Conservation (phyloP, 2,797 vertebrate species). For the Amphiprion clarkii region DNA sequence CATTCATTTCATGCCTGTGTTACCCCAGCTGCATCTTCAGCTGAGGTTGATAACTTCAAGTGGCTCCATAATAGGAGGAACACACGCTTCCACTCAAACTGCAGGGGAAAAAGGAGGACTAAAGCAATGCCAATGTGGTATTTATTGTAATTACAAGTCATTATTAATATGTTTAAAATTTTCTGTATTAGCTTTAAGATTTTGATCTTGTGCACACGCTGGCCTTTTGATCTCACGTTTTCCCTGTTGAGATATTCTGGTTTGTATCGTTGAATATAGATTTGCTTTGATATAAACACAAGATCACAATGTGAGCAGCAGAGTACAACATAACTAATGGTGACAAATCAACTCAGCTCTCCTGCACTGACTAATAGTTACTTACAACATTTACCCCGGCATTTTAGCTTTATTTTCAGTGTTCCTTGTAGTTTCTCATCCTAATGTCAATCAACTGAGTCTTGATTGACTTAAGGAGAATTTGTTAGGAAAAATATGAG, state of each 20-base stretch:
- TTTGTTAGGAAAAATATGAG: slow-evolving; percentile 12
- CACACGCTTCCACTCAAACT: slow-evolving; percentile 24
- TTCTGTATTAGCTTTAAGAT: slow-evolving; percentile 15
- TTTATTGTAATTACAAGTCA: slow-evolving; percentile 47
- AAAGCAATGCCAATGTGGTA: slow-evolving; percentile 7
- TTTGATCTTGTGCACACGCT: slow-evolving; percentile 37
- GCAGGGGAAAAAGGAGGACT: not conserved
- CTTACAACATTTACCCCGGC: slow-evolving; percentile 28
- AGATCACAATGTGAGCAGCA: slow-evolving; percentile 32
- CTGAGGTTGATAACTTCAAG: slow-evolving; percentile 55
- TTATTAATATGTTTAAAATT: slow-evolving; percentile 33
- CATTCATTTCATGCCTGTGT: slow-evolving; percentile 76
- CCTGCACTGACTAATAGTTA: slow-evolving; percentile 34
- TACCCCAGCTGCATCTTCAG: slow-evolving; percentile 68
- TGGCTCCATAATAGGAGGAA: slow-evolving; percentile 25
- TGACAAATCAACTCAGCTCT: slow-evolving; percentile 43
- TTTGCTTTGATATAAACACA: slow-evolving; percentile 26
- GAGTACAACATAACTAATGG: slow-evolving; percentile 27
- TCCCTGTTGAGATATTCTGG: slow-evolving; percentile 33
- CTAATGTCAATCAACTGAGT: slow-evolving; percentile 26
- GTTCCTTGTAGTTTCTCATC: slow-evolving; percentile 24
- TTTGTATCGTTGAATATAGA: slow-evolving; percentile 28
- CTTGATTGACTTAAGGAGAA: slow-evolving; percentile 32
- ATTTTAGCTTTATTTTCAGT: slow-evolving; percentile 25
- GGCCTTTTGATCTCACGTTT: slow-evolving; percentile 47